Conservation (phyloP, 2,888 invertebrate genomes). For the Creontiades dilutus region DNA sequence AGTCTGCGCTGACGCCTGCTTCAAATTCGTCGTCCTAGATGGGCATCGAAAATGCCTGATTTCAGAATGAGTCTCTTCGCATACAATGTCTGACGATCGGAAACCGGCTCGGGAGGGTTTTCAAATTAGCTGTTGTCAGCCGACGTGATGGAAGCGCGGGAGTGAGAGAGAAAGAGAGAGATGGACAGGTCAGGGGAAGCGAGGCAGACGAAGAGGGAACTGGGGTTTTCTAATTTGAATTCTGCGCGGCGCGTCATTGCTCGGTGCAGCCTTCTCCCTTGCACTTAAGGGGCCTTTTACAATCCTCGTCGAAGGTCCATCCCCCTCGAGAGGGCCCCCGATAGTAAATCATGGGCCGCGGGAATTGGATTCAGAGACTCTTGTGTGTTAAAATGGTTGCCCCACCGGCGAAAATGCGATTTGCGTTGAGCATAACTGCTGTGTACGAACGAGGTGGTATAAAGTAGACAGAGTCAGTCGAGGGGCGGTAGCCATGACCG, state of each 20-base stretch:
- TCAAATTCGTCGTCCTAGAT: too few relatives aligned
- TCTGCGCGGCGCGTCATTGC: constrained; percentile 25
- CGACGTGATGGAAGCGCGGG: constrained; percentile 12
- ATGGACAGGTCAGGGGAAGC: background rate
- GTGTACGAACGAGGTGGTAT: constrained; percentile 13
- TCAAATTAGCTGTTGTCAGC: constrained; percentile 40
- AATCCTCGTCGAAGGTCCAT: background rate
- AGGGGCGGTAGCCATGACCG: background rate
- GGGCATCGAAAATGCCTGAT: background rate
- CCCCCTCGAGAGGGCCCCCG: background rate
- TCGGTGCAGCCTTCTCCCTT: constrained; percentile 4
- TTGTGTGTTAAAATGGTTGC: constrained; percentile 1
- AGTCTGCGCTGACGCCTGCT: too few relatives aligned
- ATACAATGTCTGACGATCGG: constrained; percentile 32
- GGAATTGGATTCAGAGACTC: constrained; percentile 32
- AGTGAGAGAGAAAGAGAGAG: background rate
- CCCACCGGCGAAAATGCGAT: constrained; percentile 10
- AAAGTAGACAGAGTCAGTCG: background rate
- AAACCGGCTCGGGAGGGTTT: constrained; percentile 26
- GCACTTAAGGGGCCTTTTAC: constrained; percentile 22
- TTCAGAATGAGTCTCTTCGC: background rate
- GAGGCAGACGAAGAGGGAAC: too few relatives aligned
- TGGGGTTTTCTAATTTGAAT: background rate
- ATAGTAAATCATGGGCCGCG: constrained; percentile 5
- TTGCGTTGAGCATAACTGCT: constrained; percentile 32